Percentiles rank a stretch among this genome's conserved stretches.
phyloP scores from a whole-genome alignment of 2,888 invertebrate genomes.

The Phorcus lineatus region DNA sequence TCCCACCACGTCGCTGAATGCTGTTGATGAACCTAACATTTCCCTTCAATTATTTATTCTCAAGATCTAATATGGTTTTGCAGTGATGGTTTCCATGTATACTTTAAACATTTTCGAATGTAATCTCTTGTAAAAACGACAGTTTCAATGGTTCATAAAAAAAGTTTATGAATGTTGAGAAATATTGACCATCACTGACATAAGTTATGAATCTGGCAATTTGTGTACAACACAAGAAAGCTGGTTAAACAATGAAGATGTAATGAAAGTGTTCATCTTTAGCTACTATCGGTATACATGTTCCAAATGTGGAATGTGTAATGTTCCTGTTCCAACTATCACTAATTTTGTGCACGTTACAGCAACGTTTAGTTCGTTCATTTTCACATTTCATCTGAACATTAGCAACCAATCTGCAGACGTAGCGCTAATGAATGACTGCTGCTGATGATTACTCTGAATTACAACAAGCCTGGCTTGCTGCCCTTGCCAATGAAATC shows the following conservation, averaged over 20 bases:
- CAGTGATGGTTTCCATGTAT: neutral
- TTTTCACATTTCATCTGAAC: slow-evolving; percentile 2
- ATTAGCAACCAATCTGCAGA: neutral
- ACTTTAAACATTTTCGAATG: neutral
- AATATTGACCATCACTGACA: too few species aligned
- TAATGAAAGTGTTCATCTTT: too few species aligned
- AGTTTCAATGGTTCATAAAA: too few species aligned
- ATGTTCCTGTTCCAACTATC: neutral
- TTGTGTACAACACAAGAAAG: too few species aligned
- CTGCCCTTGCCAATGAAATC: slow-evolving; percentile 13
- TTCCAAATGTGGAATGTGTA: neutral
- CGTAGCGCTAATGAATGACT: neutral
- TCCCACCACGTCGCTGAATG: neutral
- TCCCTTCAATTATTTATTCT: neutral
- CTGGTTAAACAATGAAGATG: too few species aligned
- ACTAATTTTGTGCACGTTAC: neutral
- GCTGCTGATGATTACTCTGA: neutral
- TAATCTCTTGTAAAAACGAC: too few species aligned
- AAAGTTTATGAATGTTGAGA: too few species aligned
- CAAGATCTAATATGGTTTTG: neutral
- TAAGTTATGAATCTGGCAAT: too few species aligned
- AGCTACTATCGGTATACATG: too few species aligned
- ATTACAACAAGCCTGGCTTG: neutral
- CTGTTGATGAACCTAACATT: neutral
- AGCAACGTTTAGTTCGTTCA: neutral